Percentiles rank a stretch among this genome's conserved stretches.
phyloP scores from a whole-genome alignment of 2,888 invertebrate genomes.

The Scaptomyza parva region DNA sequence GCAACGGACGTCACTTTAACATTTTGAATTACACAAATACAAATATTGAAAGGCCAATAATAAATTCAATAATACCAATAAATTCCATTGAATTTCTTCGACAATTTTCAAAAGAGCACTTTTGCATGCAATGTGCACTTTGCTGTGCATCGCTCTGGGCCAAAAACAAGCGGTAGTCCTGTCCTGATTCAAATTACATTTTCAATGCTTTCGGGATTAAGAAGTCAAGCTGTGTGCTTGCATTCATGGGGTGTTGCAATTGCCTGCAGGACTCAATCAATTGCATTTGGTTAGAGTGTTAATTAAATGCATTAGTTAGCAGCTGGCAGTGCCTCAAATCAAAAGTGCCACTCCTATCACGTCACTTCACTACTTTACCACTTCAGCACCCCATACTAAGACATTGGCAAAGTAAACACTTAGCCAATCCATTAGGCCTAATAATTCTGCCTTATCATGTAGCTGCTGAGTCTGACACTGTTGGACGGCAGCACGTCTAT shows the following conservation, averaged over 20 bases:
- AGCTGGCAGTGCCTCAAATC: constrained; percentile 32
- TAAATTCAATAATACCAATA: no score
- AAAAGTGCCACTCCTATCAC: not conserved
- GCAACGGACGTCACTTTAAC: constrained; percentile 1
- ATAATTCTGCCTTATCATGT: constrained; percentile 27
- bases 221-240: constrained; percentile 2
- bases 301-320: constrained; percentile 46
- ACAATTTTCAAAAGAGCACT: constrained; percentile 1
- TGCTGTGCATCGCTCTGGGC: not conserved
- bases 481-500: constrained; percentile 14
- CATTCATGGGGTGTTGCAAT: constrained; percentile 2
- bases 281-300: constrained; percentile 41
- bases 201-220: constrained; percentile 6
- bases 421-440: constrained; percentile 26
- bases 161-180: constrained; percentile 4
- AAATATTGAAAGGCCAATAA: constrained; percentile 11
- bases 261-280: constrained; percentile 39
- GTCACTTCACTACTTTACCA: no score
- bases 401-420: constrained; percentile 23
- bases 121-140: constrained; percentile 3
- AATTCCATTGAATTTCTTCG: constrained; percentile 14
- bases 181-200: constrained; percentile 1
- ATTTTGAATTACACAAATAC: constrained; percentile 15
- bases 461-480: constrained; percentile 37
- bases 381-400: not conserved